Conservation (phyloP, 2,888 invertebrate species). For the Volucella inanis region DNA sequence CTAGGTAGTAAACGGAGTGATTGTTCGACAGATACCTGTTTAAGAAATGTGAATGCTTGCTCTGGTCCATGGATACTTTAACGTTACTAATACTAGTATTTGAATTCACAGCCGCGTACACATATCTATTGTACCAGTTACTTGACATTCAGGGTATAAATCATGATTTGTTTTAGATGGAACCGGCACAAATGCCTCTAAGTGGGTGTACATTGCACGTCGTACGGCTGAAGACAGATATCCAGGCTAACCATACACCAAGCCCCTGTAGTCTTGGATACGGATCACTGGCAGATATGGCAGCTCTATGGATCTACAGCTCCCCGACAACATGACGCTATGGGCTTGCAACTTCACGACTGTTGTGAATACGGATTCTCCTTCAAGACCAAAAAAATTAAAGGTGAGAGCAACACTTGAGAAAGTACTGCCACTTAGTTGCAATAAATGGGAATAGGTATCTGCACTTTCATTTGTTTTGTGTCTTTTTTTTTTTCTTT, state of each 20-base stretch:
- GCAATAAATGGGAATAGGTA: background rate
- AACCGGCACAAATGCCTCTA: conserved; percentile 16
- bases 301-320: too few relatives aligned
- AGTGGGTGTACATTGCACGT: conserved; percentile 32
- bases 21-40: conserved; percentile 33
- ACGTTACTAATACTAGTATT: background rate
- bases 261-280: background rate
- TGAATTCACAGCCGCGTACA: too few relatives aligned
- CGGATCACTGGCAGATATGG: conserved; percentile 18
- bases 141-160: conserved; percentile 64
- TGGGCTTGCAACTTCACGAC: background rate
- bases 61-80: conserved; percentile 18
- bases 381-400: background rate
- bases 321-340: conserved; percentile 1
- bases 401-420: conserved; percentile 2
- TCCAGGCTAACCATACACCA: conserved; percentile 38
- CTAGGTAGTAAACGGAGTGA: background rate
- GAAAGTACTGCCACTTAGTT: conserved; percentile 24
- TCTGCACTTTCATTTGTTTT: conserved; percentile 37
- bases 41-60: background rate
- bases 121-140: conserved; percentile 41
- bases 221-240: conserved; percentile 1
- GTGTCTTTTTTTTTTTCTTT: too few relatives aligned
- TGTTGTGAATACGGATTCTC: conserved; percentile 48
- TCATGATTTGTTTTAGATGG: conserved; percentile 49